These are phyloP conservation scores for Eupithecia vulgata DNA, from an alignment of 2,888 invertebrate species.

Conservation along the genomic window DNA sequence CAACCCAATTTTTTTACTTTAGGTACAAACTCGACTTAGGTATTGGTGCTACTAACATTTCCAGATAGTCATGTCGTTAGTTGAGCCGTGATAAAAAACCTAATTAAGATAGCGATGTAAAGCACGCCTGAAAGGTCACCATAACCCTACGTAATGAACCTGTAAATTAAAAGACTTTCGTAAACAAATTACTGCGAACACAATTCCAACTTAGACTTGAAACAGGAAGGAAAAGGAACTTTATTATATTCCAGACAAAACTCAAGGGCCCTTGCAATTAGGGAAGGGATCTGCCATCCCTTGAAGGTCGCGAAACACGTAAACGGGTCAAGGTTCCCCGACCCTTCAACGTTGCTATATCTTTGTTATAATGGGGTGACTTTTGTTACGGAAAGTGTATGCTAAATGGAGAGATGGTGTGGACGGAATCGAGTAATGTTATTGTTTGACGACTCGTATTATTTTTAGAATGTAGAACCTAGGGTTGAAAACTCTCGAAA, in stretches of 20 bases:
- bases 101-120: not conserved
- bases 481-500: too few species aligned
- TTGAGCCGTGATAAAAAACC: not conserved
- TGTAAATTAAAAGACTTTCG: not conserved
- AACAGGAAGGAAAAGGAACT: slow-evolving; percentile 6
- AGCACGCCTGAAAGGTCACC: not conserved
- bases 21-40: too few species aligned
- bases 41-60: too few species aligned
- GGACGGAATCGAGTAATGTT: not conserved
- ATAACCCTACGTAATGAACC: not conserved
- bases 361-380: slow-evolving; percentile 31
- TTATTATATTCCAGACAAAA: slow-evolving; percentile 15
- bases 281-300: slow-evolving; percentile 22
- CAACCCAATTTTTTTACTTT: too few species aligned
- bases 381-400: not conserved
- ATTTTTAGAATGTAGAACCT: too few species aligned
- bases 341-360: slow-evolving; percentile 2
- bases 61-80: not conserved
- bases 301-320: slow-evolving; percentile 49
- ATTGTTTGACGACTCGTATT: not conserved
- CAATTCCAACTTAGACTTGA: not conserved
- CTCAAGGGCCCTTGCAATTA: slow-evolving; percentile 25
- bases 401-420: not conserved
- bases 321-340: slow-evolving; percentile 56
- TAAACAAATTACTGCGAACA: not conserved